These are phyloP conservation scores for Aphis craccivora DNA, from an alignment of 1,140 invertebrate genomes.

Conservation along the genomic window DNA sequence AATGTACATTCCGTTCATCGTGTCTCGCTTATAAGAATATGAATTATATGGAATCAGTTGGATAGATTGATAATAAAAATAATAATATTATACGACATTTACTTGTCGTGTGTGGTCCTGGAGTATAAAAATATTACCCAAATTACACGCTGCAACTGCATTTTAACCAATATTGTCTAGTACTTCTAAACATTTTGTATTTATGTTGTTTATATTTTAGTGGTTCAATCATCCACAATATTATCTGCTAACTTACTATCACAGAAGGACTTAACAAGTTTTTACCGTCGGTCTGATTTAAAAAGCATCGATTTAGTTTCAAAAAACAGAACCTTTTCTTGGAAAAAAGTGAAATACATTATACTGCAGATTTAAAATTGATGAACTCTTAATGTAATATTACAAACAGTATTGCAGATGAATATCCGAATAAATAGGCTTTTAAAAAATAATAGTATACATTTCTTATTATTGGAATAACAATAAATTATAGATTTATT, in stretches of 20 bases:
- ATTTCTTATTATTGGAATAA: background rate
- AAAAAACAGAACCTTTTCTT: background rate
- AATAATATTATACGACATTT: background rate
- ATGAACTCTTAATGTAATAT: background rate
- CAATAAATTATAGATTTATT: too few species aligned
- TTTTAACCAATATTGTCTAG: background rate
- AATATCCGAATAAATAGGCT: background rate
- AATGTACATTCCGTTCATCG: background rate
- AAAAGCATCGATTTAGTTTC: background rate
- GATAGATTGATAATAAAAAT: conserved; percentile 7
- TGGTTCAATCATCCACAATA: background rate
- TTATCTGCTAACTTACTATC: background rate
- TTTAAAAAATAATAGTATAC: background rate
- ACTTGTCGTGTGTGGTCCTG: background rate
- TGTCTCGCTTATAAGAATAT: background rate
- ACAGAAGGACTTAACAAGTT: background rate
- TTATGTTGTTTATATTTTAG: background rate
- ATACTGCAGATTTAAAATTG: background rate
- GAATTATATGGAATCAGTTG: background rate
- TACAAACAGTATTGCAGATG: background rate
- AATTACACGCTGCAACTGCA: background rate
- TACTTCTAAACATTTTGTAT: background rate
- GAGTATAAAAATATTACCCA: background rate
- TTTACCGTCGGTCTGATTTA: too few species aligned
- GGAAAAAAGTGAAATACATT: background rate